Evolutionary conservation across 1,140 invertebrate genomes (phyloP).

Genomic region (Eriocheir sinensis): DNA sequence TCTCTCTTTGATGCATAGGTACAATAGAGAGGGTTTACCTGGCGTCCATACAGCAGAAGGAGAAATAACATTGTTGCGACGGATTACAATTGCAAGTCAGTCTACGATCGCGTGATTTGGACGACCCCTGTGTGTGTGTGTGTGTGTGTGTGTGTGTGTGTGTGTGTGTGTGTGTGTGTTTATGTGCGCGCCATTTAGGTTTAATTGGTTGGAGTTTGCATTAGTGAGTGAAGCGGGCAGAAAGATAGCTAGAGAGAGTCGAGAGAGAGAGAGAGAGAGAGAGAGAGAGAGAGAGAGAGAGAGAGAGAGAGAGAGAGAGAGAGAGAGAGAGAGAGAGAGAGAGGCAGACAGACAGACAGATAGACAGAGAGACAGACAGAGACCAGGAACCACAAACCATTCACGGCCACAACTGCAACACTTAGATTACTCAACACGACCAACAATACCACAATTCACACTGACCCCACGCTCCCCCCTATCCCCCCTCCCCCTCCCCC

Average conservation of each 20-base stretch:
- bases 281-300: slow-evolving; percentile 42
- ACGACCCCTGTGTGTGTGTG: too few species aligned
- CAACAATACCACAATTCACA: neutral
- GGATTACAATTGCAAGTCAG: neutral
- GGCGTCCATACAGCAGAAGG: neutral
- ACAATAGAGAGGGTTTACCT: too few species aligned
- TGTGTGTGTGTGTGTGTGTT: too few species aligned
- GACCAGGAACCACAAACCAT: too few species aligned
- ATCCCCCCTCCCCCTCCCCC: neutral
- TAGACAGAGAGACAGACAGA: too few species aligned
- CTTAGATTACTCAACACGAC: too few species aligned
- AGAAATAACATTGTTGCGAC: neutral
- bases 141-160: too few species aligned
- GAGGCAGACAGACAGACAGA: too few species aligned
- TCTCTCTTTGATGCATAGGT: neutral
- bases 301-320: slow-evolving; percentile 56
- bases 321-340: neutral
- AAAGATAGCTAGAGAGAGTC: neutral
- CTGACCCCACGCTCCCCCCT: neutral
- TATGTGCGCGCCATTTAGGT: neutral
- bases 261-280: slow-evolving; percentile 11
- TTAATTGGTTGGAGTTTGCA: neutral
- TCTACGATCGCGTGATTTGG: too few species aligned
- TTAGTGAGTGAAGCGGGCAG: neutral
- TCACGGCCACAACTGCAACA: too few species aligned